Evolutionary conservation across 2,797 vertebrate genomes (phyloP).

Genomic region (Erethizon dorsatum): DNA sequence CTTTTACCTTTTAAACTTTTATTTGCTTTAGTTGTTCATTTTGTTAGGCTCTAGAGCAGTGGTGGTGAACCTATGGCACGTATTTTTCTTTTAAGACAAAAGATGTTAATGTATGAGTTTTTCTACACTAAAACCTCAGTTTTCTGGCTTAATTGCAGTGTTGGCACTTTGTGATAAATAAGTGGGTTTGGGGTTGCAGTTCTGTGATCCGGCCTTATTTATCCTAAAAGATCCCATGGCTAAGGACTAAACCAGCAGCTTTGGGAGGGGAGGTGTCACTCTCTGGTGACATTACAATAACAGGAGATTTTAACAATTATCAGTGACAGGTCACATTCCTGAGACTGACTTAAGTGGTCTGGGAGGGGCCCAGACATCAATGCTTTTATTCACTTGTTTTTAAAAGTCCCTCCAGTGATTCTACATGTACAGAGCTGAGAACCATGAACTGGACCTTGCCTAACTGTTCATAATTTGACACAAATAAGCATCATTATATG

Average conservation of each 20-base stretch:
- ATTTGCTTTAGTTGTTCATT: constrained; percentile 41
- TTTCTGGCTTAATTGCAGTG: neutral
- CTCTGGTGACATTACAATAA: neutral
- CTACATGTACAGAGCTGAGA: neutral
- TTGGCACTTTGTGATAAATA: neutral
- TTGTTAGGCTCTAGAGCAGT: neutral
- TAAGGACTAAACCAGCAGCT: neutral
- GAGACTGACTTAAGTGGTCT: neutral
- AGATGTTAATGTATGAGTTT: neutral
- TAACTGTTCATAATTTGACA: constrained; percentile 33
- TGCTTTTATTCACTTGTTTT: neutral
- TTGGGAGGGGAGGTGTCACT: neutral
- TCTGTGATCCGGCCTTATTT: neutral
- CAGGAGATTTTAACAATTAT: neutral
- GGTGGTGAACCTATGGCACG: neutral
- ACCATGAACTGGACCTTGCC: neutral
- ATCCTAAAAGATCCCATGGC: neutral
- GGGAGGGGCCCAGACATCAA: neutral
- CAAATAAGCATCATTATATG: neutral
- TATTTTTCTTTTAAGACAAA: neutral
- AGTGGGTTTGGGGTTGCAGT: neutral
- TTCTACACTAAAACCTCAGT: neutral
- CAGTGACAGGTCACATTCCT: neutral
- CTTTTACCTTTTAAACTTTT: neutral
- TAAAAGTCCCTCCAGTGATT: neutral